Conservation (phyloP, 2,113 vertebrate species). For the Dascyllus trimaculatus region DNA sequence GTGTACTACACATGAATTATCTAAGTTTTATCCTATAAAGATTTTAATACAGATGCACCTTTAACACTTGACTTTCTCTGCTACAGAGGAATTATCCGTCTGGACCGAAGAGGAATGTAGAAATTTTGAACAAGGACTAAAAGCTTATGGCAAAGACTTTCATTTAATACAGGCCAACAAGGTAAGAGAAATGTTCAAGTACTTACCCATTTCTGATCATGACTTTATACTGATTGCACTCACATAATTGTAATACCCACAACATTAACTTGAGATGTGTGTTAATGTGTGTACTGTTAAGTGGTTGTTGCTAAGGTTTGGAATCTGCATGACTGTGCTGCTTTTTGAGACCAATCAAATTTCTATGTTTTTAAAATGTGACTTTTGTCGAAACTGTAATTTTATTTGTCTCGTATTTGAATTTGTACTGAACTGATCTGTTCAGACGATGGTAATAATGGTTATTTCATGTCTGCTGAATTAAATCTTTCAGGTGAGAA, state of each 20-base stretch:
- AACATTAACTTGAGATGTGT: constrained; percentile 2
- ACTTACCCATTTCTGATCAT: constrained; percentile 3
- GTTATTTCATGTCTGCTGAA: constrained; percentile 82
- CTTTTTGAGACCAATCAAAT: constrained; percentile 58
- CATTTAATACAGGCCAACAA: constrained; percentile 97
- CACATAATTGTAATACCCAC: not conserved
- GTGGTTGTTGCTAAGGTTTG: constrained; percentile 28
- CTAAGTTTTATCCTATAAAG: not conserved
- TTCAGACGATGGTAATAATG: constrained; percentile 75
- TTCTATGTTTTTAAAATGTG: not conserved
- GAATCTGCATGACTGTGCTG: constrained; percentile 29
- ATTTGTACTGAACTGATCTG: constrained; percentile 50
- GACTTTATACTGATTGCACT: not conserved
- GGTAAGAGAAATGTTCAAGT: constrained; percentile 80
- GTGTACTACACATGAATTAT: not conserved
- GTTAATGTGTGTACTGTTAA: constrained; percentile 30
- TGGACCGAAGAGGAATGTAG: constrained; percentile 98
- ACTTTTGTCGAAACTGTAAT: constrained; percentile 16
- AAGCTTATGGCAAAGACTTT: constrained; percentile 97
- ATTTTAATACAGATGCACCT: not conserved
- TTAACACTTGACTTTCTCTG: constrained; percentile 35
- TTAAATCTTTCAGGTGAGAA: constrained; percentile 93
- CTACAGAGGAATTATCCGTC: constrained; percentile 93
- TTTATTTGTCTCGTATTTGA: constrained; percentile 58
- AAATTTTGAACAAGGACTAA: constrained; percentile 96